These are phyloP conservation scores for Hemicentrotus pulcherrimus DNA, from an alignment of 35 echinoderm and acorn worm species.

Conservation along the genomic window DNA sequence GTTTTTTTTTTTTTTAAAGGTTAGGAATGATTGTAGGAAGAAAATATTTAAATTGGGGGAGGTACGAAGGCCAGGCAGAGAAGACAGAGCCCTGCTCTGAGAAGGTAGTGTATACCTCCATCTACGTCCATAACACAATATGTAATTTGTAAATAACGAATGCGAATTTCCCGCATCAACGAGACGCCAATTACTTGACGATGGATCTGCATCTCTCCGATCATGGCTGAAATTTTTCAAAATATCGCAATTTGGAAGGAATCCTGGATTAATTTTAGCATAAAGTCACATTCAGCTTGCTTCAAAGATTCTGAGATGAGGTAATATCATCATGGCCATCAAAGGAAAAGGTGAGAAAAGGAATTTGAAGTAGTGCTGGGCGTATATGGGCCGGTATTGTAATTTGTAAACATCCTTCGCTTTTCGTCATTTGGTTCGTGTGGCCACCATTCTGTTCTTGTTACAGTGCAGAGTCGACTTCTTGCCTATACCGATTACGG, in stretches of 20 bases:
- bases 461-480: no score
- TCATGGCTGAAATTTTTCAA: neutral
- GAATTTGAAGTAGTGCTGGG: neutral
- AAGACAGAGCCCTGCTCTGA: no score
- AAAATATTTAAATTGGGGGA: no score
- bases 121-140: neutral
- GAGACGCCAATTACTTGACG: conserved; percentile 28
- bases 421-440: no score
- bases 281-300: neutral
- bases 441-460: no score
- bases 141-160: neutral
- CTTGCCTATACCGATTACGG: no score
- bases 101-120: neutral
- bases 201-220: neutral
- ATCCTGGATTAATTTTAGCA: neutral
- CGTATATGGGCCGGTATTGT: no score
- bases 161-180: neutral
- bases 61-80: no score
- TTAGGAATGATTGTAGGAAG: no score
- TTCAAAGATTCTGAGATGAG: neutral
- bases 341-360: conserved; percentile 26
- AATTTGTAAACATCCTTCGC: no score
- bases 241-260: neutral
- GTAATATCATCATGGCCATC: neutral
- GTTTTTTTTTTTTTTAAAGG: no score